Evolutionary conservation across 2,797 vertebrate genomes (phyloP).

Genomic region (Pempheris klunzingeri): DNA sequence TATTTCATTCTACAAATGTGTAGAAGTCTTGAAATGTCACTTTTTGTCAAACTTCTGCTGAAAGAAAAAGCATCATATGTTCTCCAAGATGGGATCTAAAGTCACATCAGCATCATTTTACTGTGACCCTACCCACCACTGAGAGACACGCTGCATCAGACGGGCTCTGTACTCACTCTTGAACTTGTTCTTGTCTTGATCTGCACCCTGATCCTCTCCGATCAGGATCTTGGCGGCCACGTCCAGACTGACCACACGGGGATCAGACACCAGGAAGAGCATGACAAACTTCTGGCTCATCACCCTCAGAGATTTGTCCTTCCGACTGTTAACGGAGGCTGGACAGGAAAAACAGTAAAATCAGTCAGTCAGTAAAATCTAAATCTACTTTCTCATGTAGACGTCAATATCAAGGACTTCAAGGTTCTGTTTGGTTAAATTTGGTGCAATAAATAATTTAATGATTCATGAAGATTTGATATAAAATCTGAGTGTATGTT

Average conservation of each 20-base stretch:
- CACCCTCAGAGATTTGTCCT: constrained; percentile 96
- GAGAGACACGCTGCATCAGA: neutral
- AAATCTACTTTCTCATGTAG: no score
- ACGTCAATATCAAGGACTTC: no score
- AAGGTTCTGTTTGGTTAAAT: neutral
- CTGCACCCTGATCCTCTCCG: constrained; percentile 92
- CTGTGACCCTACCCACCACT: neutral
- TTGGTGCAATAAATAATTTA: neutral
- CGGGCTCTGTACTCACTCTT: constrained; percentile 91
- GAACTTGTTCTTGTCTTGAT: constrained; percentile 96
- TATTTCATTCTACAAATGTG: no score
- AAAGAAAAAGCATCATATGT: neutral
- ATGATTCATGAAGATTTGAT: neutral
- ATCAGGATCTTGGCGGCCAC: constrained; percentile 97
- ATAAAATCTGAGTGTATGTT: neutral
- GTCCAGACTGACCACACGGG: constrained; percentile 94
- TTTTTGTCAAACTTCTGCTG: neutral
- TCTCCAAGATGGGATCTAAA: neutral
- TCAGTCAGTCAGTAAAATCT: no score
- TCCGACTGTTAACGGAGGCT: constrained; percentile 94
- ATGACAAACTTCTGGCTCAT: constrained; percentile 99
- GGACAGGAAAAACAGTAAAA: constrained; percentile 14
- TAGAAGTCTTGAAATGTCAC: no score
- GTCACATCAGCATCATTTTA: neutral
- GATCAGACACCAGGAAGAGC: constrained; percentile 94